phyloP scores from a whole-genome alignment of 2,888 invertebrate species.

The Drosophila macrospina region DNA sequence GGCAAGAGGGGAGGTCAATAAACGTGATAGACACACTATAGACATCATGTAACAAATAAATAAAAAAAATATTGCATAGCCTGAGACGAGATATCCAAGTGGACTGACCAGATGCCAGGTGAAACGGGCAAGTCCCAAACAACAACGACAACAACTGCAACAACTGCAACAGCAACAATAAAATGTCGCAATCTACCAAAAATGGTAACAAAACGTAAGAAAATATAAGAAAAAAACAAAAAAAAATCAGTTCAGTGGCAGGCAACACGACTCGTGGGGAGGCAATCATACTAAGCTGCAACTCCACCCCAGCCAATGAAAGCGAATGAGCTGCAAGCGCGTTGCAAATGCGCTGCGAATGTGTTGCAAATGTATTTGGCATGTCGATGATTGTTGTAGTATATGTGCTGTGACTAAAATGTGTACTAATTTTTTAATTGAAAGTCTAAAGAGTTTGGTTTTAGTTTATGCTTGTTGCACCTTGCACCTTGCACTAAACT shows the following conservation, averaged over 20 bases:
- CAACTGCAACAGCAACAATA: slow-evolving; percentile 18
- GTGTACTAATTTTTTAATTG: neutral
- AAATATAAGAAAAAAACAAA: neutral
- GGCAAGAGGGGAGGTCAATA: neutral
- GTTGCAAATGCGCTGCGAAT: slow-evolving; percentile 10
- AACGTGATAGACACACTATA: slow-evolving; percentile 49
- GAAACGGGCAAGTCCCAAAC: slow-evolving; percentile 46
- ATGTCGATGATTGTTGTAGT: neutral
- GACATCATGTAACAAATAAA: slow-evolving; percentile 23
- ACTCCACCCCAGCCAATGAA: slow-evolving; percentile 33
- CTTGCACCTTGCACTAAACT: slow-evolving; percentile 13
- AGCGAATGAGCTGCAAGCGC: slow-evolving; percentile 20
- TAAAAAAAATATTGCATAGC: no score
- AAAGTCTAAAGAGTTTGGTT: slow-evolving; percentile 12
- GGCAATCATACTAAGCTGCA: slow-evolving; percentile 3
- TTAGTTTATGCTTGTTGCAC: slow-evolving; percentile 2
- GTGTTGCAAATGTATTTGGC: slow-evolving; percentile 6
- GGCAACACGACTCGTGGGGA: slow-evolving; percentile 4
- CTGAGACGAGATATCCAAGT: slow-evolving; percentile 16
- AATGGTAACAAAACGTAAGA: slow-evolving; percentile 47
- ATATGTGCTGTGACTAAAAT: slow-evolving; percentile 1
- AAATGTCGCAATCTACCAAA: slow-evolving; percentile 63
- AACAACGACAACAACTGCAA: slow-evolving; percentile 6
- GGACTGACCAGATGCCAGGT: slow-evolving; percentile 38
- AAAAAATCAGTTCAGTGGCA: slow-evolving; percentile 35